phyloP scores from a whole-genome alignment of 2,797 vertebrate species.

The Acanthiza pusilla region DNA sequence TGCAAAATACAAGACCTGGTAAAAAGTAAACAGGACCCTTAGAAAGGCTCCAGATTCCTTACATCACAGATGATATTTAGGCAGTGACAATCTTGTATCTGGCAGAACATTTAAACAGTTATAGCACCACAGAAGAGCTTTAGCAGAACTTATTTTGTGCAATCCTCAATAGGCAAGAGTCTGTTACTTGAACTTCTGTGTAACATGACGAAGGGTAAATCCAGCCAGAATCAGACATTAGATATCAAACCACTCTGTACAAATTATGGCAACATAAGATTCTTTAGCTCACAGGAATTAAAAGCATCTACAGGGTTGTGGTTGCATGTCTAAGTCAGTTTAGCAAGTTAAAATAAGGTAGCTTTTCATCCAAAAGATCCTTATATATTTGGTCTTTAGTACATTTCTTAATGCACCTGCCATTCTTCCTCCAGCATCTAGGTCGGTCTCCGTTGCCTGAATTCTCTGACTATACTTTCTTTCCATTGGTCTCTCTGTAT shows the following conservation, averaged over 20 bases:
- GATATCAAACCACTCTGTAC: background rate
- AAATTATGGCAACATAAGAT: background rate
- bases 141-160: background rate
- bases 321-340: background rate
- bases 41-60: background rate
- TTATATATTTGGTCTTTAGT: background rate
- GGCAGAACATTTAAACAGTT: background rate
- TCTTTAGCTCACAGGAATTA: background rate
- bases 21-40: background rate
- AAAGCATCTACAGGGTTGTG: background rate
- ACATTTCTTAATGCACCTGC: background rate
- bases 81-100: background rate
- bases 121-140: background rate
- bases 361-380: background rate
- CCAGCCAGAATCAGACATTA: background rate
- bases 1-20: background rate
- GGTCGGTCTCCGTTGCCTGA: background rate
- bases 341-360: background rate
- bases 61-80: background rate
- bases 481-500: background rate
- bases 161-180: background rate
- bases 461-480: background rate
- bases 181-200: background rate
- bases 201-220: background rate
- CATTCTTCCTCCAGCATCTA: background rate